phyloP scores from a whole-genome alignment of 2,113 vertebrate genomes.

The Myxocyprinus asiaticus region DNA sequence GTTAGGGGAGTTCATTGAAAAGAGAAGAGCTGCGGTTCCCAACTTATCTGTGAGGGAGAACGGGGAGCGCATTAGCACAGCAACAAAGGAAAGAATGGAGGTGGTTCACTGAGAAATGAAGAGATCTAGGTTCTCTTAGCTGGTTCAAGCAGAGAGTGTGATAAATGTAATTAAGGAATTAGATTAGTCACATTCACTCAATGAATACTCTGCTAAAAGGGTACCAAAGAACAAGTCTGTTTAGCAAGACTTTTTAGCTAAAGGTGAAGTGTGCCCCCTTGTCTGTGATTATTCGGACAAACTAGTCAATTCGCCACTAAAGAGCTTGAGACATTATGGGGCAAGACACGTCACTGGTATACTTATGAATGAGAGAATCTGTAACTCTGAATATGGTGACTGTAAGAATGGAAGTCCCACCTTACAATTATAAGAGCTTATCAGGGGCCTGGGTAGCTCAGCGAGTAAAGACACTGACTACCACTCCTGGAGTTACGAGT shows the following conservation, averaged over 20 bases:
- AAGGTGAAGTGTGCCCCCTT: not conserved
- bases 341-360: too few relatives aligned
- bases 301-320: too few relatives aligned
- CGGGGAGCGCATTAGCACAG: slow-evolving; percentile 6
- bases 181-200: not conserved
- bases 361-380: too few relatives aligned
- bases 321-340: too few relatives aligned
- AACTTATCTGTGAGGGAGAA: slow-evolving; percentile 27
- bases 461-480: too few relatives aligned
- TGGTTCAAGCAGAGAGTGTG: slow-evolving; percentile 2
- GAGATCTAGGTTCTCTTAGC: slow-evolving; percentile 27
- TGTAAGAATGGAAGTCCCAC: too few relatives aligned
- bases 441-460: too few relatives aligned
- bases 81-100: slow-evolving; percentile 33
- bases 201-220: not conserved
- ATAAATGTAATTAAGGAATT: slow-evolving; percentile 12
- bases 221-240: slow-evolving; percentile 9
- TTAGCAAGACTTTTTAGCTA: not conserved
- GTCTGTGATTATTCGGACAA: too few relatives aligned
- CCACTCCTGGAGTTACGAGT: too few relatives aligned
- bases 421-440: too few relatives aligned
- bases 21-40: slow-evolving; percentile 14
- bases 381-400: too few relatives aligned
- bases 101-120: slow-evolving; percentile 4
- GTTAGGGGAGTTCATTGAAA: slow-evolving; percentile 33